Conservation (phyloP, 2,888 invertebrate species). For the Tenthredo distinguenda region DNA sequence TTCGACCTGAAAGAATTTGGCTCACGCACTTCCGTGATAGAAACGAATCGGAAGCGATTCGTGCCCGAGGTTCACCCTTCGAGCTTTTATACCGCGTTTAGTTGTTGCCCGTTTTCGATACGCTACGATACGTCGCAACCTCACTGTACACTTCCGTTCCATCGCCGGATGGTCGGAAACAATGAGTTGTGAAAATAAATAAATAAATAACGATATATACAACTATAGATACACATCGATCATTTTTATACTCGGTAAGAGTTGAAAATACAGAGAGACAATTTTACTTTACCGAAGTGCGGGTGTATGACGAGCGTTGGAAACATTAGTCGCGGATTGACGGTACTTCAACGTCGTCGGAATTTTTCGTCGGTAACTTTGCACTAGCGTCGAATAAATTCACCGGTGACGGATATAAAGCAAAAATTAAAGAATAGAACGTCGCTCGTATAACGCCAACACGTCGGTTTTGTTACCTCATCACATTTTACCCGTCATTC, state of each 20-base stretch:
- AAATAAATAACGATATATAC: background rate
- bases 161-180: background rate
- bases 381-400: conserved; percentile 2
- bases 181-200: conserved; percentile 11
- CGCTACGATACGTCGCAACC: conserved; percentile 19
- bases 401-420: background rate
- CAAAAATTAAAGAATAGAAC: conserved; percentile 17
- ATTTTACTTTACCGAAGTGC: background rate
- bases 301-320: background rate
- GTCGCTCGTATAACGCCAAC: background rate
- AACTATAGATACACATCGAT: background rate
- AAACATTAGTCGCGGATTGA: background rate
- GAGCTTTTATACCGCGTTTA: conserved; percentile 23
- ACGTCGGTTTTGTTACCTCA: background rate
- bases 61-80: conserved; percentile 21
- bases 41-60: conserved; percentile 46
- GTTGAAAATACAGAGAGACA: background rate
- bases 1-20: conserved; percentile 24
- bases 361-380: background rate
- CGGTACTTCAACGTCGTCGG: background rate
- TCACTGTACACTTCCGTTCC: conserved; percentile 21
- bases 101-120: conserved; percentile 25
- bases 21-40: conserved; percentile 45
- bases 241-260: background rate
- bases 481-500: background rate